Conservation (phyloP, 2,113 vertebrate genomes). For the Orcinus orca region DNA sequence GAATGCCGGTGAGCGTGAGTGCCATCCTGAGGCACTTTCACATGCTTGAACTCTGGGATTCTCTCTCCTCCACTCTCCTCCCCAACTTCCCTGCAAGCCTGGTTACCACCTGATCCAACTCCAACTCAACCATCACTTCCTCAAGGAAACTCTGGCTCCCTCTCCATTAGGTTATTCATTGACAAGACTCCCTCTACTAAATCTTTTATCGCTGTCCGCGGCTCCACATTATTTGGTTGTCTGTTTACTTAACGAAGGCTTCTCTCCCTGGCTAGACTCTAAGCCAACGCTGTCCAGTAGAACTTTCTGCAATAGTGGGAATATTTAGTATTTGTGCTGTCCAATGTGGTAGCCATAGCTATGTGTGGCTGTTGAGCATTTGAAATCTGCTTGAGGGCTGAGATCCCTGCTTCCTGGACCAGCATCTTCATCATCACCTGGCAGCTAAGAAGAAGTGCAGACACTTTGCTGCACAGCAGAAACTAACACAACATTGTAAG, state of each 20-base stretch:
- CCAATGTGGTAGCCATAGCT: not conserved
- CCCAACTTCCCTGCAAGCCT: not conserved
- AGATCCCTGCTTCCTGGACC: not conserved
- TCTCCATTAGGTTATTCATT: not conserved
- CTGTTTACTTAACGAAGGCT: not conserved
- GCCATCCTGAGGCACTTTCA: not conserved
- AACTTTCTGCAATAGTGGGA: not conserved
- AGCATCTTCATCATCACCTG: too few relatives aligned
- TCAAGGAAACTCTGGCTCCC: not conserved
- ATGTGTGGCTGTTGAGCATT: not conserved
- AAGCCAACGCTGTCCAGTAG: not conserved
- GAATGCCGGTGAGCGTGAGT: not conserved
- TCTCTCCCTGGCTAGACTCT: not conserved
- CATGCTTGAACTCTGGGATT: rapidly evolving
- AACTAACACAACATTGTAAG: too few relatives aligned
- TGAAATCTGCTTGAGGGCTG: not conserved
- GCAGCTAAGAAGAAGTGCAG: not conserved
- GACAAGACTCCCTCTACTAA: not conserved
- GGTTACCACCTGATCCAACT: not conserved
- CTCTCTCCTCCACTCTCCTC: not conserved
- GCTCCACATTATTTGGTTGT: not conserved
- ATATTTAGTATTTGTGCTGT: not conserved
- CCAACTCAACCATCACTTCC: not conserved
- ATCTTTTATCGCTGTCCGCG: not conserved
- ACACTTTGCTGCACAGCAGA: too few relatives aligned